A percentile compares a stretch with the other conserved stretches of the same genome.
Evolutionary conservation across 2,888 invertebrate genomes (phyloP).

Genomic region (Hartigia nigra): DNA sequence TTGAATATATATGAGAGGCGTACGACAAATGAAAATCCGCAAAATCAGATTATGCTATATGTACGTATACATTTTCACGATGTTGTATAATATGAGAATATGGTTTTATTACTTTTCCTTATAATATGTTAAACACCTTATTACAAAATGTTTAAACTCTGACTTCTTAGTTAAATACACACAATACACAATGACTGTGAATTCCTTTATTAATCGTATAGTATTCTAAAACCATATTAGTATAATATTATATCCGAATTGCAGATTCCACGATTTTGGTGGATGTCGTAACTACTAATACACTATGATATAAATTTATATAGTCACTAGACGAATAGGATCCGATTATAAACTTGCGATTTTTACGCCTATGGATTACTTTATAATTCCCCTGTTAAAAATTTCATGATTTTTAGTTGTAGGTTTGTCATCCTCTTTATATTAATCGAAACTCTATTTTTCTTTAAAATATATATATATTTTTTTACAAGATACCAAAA

Average conservation of each 20-base stretch:
- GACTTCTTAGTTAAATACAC: conserved; percentile 5
- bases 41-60: background rate
- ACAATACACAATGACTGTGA: background rate
- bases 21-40: background rate
- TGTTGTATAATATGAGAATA: conserved; percentile 34
- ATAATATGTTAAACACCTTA: conserved; percentile 18
- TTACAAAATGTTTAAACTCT: conserved; percentile 28
- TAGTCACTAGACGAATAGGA: background rate
- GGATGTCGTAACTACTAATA: background rate
- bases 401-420: background rate
- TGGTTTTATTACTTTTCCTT: conserved; percentile 38
- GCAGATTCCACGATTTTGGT: background rate
- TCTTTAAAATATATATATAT: no score
- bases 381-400: background rate
- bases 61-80: background rate
- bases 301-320: background rate
- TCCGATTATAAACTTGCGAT: background rate
- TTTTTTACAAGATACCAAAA: background rate
- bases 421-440: background rate
- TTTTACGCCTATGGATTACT: background rate
- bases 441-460: background rate
- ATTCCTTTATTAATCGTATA: background rate
- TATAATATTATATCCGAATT: background rate
- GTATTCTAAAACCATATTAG: background rate
- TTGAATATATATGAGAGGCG: background rate